phyloP scores from a whole-genome alignment of 2,888 invertebrate genomes.

The Stenichneumon culpator region DNA sequence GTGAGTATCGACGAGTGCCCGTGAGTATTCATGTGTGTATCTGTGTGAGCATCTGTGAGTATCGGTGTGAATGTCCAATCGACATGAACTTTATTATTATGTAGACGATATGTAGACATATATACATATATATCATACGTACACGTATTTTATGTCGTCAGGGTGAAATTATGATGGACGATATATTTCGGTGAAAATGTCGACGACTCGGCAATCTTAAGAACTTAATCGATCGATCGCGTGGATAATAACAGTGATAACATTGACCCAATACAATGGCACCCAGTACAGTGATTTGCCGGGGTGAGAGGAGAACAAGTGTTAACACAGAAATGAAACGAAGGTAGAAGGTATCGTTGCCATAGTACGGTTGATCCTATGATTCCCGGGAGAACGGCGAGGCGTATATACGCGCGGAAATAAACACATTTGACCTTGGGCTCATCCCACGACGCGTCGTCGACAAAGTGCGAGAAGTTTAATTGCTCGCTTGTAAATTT shows the following conservation, averaged over 20 bases:
- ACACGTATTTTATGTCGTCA: background rate
- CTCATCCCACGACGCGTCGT: background rate
- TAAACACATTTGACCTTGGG: constrained; percentile 16
- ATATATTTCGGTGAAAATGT: background rate
- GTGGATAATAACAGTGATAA: constrained; percentile 18
- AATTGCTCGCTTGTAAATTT: background rate
- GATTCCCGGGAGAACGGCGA: background rate
- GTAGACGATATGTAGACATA: too few relatives aligned
- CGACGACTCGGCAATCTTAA: background rate
- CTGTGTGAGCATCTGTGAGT: too few relatives aligned
- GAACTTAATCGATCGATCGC: background rate
- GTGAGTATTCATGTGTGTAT: too few relatives aligned
- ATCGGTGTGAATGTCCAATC: too few relatives aligned
- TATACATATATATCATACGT: background rate
- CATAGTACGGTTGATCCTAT: constrained; percentile 8
- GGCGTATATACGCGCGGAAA: background rate
- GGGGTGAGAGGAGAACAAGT: constrained; percentile 32
- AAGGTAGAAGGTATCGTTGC: background rate
- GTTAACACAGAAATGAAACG: constrained; percentile 28
- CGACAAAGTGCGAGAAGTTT: background rate
- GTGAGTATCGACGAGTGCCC: too few relatives aligned
- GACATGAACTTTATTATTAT: too few relatives aligned
- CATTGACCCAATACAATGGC: background rate
- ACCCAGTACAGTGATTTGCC: constrained; percentile 20
- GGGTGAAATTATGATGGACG: background rate